phyloP scores from a whole-genome alignment of 1,140 invertebrate genomes.

The Callitettix versicolor region DNA sequence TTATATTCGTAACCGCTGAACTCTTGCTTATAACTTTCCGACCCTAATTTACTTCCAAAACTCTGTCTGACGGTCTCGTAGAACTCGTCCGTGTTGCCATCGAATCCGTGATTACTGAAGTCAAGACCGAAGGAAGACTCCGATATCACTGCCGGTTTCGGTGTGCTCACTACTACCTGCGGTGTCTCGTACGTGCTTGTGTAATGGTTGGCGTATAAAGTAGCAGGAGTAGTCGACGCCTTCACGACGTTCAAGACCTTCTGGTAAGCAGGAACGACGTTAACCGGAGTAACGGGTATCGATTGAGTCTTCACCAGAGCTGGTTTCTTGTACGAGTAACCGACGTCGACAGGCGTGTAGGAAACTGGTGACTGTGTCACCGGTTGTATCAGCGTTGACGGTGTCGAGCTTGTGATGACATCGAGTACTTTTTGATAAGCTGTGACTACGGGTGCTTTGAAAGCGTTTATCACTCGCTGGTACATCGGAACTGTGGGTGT shows the following conservation, averaged over 20 bases:
- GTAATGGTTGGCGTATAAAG: constrained; percentile 15
- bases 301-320: constrained; percentile 5
- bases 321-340: constrained; percentile 1
- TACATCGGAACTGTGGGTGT: constrained; percentile 4
- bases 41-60: constrained; percentile 19
- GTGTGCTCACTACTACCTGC: constrained; percentile 1
- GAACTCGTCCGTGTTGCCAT: constrained; percentile 2
- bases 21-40: constrained; percentile 9
- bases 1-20: constrained; percentile 2
- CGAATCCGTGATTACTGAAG: not conserved
- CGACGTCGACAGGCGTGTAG: constrained; percentile 3
- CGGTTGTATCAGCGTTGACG: constrained; percentile 1
- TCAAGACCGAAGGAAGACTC: not conserved
- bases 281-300: not conserved
- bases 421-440: constrained; percentile 14
- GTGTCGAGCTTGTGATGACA: constrained; percentile 11
- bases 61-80: constrained; percentile 18
- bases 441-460: constrained; percentile 12
- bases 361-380: constrained; percentile 2
- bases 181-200: not conserved
- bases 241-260: constrained; percentile 10
- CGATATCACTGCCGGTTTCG: constrained; percentile 1
- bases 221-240: constrained; percentile 4
- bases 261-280: constrained; percentile 5
- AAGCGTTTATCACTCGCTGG: constrained; percentile 4